phyloP scores from a whole-genome alignment of 1,140 invertebrate genomes.

The Pogonus chalceus region DNA sequence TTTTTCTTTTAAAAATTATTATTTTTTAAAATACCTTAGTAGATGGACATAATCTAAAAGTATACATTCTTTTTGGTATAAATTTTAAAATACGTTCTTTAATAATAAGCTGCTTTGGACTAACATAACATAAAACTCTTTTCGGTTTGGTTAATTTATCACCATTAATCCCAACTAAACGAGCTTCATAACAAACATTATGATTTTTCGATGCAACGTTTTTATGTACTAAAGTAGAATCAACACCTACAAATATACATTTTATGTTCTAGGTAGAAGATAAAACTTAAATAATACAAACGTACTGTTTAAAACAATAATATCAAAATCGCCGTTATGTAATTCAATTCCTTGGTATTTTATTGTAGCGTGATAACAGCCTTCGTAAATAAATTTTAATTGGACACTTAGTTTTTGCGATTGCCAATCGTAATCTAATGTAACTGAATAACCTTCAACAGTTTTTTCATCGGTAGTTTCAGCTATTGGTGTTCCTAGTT shows the following conservation, averaged over 20 bases:
- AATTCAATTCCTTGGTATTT: constrained; percentile 66
- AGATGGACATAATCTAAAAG: constrained; percentile 86
- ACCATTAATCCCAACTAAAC: constrained; percentile 62
- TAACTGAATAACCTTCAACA: constrained; percentile 45
- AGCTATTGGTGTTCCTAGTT: constrained; percentile 34
- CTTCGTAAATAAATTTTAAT: constrained; percentile 56
- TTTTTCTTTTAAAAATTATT: background rate
- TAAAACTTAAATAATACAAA: constrained; percentile 15
- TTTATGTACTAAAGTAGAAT: constrained; percentile 75
- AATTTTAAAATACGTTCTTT: constrained; percentile 89
- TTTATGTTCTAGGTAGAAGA: background rate
- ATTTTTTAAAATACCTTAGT: constrained; percentile 56
- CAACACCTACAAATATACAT: constrained; percentile 47
- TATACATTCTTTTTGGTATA: constrained; percentile 81
- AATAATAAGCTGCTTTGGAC: constrained; percentile 78
- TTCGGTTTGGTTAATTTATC: constrained; percentile 57
- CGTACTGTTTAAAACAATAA: constrained; percentile 80
- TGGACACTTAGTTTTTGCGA: constrained; percentile 54
- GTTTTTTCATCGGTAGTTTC: constrained; percentile 34
- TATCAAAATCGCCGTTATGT: constrained; percentile 86
- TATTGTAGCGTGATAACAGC: constrained; percentile 74
- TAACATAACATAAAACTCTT: constrained; percentile 80
- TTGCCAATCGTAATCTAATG: constrained; percentile 52
- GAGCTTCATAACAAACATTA: constrained; percentile 77
- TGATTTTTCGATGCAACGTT: constrained; percentile 76